A percentile compares a stretch with the other conserved stretches of the same genome.
phyloP scores from a whole-genome alignment of 1,140 invertebrate genomes.

The Bombus sibiricus region DNA sequence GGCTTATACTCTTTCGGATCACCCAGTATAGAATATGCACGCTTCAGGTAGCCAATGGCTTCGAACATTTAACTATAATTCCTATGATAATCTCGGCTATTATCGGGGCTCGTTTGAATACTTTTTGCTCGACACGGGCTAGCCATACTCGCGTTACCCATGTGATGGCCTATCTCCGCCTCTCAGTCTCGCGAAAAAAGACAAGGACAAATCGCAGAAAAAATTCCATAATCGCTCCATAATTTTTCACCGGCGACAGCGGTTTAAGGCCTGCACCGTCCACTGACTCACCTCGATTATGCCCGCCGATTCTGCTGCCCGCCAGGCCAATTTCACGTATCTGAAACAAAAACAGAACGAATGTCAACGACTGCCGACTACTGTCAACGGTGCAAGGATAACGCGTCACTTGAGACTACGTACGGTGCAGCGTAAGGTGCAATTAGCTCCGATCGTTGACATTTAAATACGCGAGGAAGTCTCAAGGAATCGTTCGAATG shows the following conservation, averaged over 20 bases:
- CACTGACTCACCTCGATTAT: conserved; percentile 44
- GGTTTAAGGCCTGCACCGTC: conserved; percentile 2
- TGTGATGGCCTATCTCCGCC: conserved; percentile 9
- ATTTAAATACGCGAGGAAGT: not conserved
- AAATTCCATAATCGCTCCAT: conserved; percentile 28
- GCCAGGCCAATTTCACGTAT: conserved; percentile 2
- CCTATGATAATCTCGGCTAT: conserved; percentile 53
- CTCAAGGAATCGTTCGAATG: not conserved
- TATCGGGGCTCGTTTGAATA: conserved; percentile 9
- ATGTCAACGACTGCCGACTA: conserved; percentile 16
- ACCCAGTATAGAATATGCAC: not conserved
- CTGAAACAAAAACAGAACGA: conserved; percentile 45
- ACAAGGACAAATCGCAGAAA: not conserved
- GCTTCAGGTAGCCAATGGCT: conserved; percentile 10
- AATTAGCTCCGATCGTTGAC: not conserved
- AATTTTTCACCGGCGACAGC: conserved; percentile 40
- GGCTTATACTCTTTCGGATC: not conserved
- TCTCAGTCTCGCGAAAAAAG: not conserved
- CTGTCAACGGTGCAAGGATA: not conserved
- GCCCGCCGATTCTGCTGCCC: conserved; percentile 12
- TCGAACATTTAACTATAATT: conserved; percentile 42
- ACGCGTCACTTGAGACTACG: not conserved
- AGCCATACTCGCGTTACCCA: not conserved
- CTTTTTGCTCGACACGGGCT: conserved; percentile 20
- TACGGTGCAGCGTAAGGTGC: no score